Evolutionary conservation across 2,888 invertebrate species (phyloP).

Genomic region (Latrodectus hesperus): DNA sequence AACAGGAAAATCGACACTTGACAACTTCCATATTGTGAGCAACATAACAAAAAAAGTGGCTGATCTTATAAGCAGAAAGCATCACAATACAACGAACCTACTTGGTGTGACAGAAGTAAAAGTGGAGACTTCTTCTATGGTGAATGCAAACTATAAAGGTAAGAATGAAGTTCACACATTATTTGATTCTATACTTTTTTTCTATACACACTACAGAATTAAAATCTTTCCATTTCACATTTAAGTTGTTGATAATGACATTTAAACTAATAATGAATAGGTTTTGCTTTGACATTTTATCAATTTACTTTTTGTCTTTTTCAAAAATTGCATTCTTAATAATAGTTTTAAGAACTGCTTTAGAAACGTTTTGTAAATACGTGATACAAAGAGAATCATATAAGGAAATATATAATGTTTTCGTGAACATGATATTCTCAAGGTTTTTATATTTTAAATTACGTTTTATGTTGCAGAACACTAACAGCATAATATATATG

Average conservation of each 20-base stretch:
- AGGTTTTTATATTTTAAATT: too few relatives aligned
- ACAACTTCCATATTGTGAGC: constrained; percentile 58
- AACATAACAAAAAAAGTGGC: constrained; percentile 79
- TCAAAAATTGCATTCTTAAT: not conserved
- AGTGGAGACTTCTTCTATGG: constrained; percentile 83
- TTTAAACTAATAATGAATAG: too few relatives aligned
- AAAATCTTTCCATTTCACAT: too few relatives aligned
- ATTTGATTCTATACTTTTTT: too few relatives aligned
- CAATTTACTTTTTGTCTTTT: not conserved
- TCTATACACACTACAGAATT: too few relatives aligned
- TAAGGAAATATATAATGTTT: too few relatives aligned
- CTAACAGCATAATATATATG: too few relatives aligned
- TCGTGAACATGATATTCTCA: too few relatives aligned
- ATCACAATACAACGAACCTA: constrained; percentile 79
- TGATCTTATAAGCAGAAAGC: constrained; percentile 81
- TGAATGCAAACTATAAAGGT: constrained; percentile 77
- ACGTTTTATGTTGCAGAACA: too few relatives aligned
- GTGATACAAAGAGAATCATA: too few relatives aligned
- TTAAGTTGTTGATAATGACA: too few relatives aligned
- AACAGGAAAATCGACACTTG: constrained; percentile 57
- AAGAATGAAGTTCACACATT: not conserved
- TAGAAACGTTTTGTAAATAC: too few relatives aligned
- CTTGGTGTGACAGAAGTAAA: constrained; percentile 85
- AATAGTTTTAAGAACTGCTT: not conserved
- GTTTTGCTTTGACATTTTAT: not conserved